Base-by-base conservation (phyloP, 2,113 vertebrate species). In the Caracal caracal region DNA sequence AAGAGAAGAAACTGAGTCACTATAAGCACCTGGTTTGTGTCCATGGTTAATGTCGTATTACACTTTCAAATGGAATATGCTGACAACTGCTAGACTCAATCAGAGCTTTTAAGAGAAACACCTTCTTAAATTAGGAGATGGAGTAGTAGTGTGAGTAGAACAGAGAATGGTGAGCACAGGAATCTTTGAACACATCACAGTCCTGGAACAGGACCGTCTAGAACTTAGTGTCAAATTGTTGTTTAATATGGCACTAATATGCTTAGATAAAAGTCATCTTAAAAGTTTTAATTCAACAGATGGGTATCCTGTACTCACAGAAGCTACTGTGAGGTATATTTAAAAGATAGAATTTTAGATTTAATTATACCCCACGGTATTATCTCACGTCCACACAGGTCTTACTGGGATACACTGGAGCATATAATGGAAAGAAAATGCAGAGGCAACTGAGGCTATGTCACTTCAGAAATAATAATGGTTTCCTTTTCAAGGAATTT, bases 1-100 rank as follows among this genome's bases (percentile, higher is more conserved):
- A 40, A 40, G 40, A 40, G 40, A 56, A 12, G 13, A 92, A 92
- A 83, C 3, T 11, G 12, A 30, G 4, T 61, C 20, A 70, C 37
- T 51, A 1, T 53, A 63, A 90, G 20, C 0, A 30, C 12, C 56
- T 1, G 0, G 0, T 12, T 30, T 22, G 8, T 15, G 17, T 40
- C 24, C 12, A 2, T 19, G 26, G 5, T 15, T 61, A 43, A 86
- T 12, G 9, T 43, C 30, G 1, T 33, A 51, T 6, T 40, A 73
- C 4, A 56, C 43, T 24, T 49, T 85, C 65, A 59, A 47, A 0
- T 30, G 24, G 4, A 43, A 66, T 91, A n/a, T 5, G 6, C 1
- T 56, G 15, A 71, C 20, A 94, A 71, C 10, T 1, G 8, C 8
- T 8, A 63, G 17, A 24, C 30, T 80, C 19, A 3, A 35, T 28